These are phyloP conservation scores for Apeltes quadracus DNA, from an alignment of 2,113 vertebrate species.

Conservation along the genomic window DNA sequence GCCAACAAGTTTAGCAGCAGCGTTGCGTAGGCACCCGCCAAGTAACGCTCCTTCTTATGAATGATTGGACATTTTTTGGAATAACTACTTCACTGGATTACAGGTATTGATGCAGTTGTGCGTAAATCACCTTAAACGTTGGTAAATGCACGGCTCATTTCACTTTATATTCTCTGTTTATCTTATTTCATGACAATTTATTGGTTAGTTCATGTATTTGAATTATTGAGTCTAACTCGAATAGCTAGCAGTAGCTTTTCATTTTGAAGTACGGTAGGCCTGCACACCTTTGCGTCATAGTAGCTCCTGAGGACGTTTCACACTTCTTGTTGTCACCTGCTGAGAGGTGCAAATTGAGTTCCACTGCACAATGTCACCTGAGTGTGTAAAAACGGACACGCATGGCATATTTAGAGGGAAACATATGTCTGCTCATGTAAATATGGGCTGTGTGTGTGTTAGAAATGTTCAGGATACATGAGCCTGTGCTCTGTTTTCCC, in stretches of 20 bases:
- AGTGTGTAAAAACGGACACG: not conserved
- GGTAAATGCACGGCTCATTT: not conserved
- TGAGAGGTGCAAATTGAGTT: constrained; percentile 65
- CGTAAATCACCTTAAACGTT: not conserved
- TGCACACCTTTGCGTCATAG: constrained; percentile 21
- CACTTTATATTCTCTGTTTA: not conserved
- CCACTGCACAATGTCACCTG: constrained; percentile 59
- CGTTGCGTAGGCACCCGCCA: no score
- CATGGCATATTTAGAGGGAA: no score
- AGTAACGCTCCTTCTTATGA: not conserved
- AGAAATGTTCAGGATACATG: not conserved
- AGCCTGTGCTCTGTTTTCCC: not conserved
- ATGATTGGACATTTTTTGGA: not conserved
- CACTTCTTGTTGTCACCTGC: constrained; percentile 37
- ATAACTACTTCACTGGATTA: not conserved
- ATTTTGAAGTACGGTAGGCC: not conserved
- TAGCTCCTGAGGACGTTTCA: constrained; percentile 38
- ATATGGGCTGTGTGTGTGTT: not conserved
- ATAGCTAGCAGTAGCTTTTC: not conserved
- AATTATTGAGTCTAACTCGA: no score
- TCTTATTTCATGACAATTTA: not conserved
- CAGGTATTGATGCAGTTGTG: not conserved
- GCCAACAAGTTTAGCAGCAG: not conserved
- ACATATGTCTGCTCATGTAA: constrained; percentile 19
- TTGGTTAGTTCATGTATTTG: not conserved